phyloP scores from a whole-genome alignment of 2,888 invertebrate species.

The Serrognathus titanus region DNA sequence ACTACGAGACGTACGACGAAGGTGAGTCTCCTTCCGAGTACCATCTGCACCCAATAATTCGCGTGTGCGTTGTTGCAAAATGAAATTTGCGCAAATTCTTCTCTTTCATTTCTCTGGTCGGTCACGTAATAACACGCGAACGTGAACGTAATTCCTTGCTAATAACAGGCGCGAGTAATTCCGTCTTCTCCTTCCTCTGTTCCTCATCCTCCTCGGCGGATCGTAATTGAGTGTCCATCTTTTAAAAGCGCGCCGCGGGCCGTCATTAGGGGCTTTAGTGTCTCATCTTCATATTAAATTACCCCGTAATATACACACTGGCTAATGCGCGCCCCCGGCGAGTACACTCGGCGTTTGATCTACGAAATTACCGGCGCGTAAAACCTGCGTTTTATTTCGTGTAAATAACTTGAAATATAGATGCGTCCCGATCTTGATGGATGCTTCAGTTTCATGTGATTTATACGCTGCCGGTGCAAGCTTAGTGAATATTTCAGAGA shows the following conservation, averaged over 20 bases:
- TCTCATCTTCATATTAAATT: conserved; percentile 4
- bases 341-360: not conserved
- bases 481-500: no score
- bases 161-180: no score
- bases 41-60: not conserved
- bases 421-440: not conserved
- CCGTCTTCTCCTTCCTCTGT: no score
- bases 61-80: no score
- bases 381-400: conserved; percentile 1
- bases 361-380: conserved; percentile 1
- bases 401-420: not conserved
- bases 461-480: no score
- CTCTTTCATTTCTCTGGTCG: no score
- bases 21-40: conserved; percentile 4
- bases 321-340: not conserved
- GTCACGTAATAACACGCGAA: no score
- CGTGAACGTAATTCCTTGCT: no score
- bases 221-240: conserved; percentile 2
- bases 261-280: conserved; percentile 2
- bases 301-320: conserved; percentile 1
- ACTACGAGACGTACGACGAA: conserved; percentile 15
- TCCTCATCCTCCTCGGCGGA: no score
- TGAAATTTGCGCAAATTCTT: no score
- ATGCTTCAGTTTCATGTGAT: no score
- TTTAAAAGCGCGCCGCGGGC: conserved; percentile 1